phyloP scores from a whole-genome alignment of 37 sponge, comb jelly and placozoan species.

The Lycopodina hypogea region DNA sequence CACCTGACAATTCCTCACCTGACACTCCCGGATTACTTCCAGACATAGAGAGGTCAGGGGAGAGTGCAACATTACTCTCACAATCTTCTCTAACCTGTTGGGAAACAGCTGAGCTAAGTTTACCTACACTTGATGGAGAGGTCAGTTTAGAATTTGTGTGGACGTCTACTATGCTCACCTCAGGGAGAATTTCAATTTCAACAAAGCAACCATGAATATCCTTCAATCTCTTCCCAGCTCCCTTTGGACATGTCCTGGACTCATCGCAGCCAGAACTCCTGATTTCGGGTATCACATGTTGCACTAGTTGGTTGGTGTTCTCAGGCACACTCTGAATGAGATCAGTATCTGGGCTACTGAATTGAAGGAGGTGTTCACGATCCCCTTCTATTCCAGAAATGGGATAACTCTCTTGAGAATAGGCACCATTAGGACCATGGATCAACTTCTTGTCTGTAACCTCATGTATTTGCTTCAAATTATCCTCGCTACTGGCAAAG shows the following conservation, averaged over 20 bases:
- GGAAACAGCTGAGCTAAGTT: no score
- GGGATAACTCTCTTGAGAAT: neutral
- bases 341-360: neutral
- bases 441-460: neutral
- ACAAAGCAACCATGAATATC: no score
- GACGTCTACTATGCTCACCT: no score
- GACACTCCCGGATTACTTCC: neutral
- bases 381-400: neutral
- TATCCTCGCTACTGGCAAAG: slow-evolving; percentile 5
- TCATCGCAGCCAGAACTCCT: no score
- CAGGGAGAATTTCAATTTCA: no score
- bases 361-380: neutral
- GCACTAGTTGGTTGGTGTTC: no score
- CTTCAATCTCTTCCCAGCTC: no score
- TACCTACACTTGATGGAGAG: no score
- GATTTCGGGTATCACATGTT: no score
- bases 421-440: slow-evolving; percentile 8
- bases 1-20: neutral
- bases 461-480: slow-evolving; percentile 13
- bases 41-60: neutral
- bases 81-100: neutral
- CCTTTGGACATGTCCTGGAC: no score
- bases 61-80: neutral
- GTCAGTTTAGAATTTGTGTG: no score
- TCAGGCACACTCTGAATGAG: no score